Conservation (phyloP, 2,888 invertebrate genomes). For the Brenthis ino region DNA sequence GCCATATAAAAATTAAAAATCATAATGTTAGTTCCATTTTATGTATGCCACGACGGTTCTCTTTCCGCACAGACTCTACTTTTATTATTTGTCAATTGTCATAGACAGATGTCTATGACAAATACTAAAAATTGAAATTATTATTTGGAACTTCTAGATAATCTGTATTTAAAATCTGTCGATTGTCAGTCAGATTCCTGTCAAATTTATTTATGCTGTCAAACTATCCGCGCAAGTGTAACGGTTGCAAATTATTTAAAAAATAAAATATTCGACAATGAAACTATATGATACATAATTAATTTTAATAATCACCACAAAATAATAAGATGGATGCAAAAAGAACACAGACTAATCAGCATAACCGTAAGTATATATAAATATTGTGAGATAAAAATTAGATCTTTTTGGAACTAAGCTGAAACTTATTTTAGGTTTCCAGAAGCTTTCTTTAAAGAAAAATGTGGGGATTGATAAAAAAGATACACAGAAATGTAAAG, state of each 20-base stretch:
- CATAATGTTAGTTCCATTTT: too few species aligned
- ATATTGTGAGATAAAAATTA: not conserved
- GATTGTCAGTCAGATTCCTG: not conserved
- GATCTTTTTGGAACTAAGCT: not conserved
- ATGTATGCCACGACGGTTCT: too few species aligned
- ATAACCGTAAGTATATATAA: slow-evolving; percentile 48
- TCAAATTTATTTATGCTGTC: not conserved
- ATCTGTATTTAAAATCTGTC: not conserved
- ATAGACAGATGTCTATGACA: too few species aligned
- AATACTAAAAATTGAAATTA: too few species aligned
- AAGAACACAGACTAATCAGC: slow-evolving; percentile 49
- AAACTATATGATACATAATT: not conserved
- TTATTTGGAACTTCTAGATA: too few species aligned
- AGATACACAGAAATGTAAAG: slow-evolving; percentile 50
- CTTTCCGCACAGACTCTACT: too few species aligned
- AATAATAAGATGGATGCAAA: slow-evolving; percentile 53
- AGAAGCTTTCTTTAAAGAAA: slow-evolving; percentile 69
- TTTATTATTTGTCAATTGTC: too few species aligned
- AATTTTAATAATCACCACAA: slow-evolving; percentile 1
- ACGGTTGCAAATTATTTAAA: slow-evolving; percentile 10
- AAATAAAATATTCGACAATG: slow-evolving; percentile 1
- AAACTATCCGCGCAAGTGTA: slow-evolving; percentile 9
- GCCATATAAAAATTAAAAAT: too few species aligned
- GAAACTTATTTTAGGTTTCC: slow-evolving; percentile 56
- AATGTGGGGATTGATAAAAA: slow-evolving; percentile 52